These are phyloP conservation scores for Mionectes olivaceus DNA, from an alignment of 2,797 vertebrate species.

Conservation along the genomic window DNA sequence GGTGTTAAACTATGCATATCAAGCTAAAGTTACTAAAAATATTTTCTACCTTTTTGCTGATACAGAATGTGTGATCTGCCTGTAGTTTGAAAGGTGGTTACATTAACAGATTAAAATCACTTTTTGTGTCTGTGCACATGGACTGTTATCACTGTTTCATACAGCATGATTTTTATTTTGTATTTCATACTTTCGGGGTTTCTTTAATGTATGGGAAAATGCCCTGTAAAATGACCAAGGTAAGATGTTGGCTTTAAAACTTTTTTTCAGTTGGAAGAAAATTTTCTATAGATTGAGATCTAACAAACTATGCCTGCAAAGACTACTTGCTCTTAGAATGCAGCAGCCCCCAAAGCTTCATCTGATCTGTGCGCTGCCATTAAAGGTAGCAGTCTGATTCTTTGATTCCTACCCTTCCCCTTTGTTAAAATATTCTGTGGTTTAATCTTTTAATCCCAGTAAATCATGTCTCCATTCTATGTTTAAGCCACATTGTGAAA, in stretches of 20 bases:
- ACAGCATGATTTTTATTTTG: not conserved
- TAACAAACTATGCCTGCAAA: not conserved
- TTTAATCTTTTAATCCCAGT: not conserved
- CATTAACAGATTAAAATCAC: constrained; percentile 52
- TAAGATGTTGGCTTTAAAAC: not conserved
- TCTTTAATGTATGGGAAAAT: not conserved
- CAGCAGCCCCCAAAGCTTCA: not conserved
- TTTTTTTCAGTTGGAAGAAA: not conserved
- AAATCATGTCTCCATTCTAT: not conserved
- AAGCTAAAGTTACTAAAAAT: constrained; percentile 41
- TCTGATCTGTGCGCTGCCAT: not conserved
- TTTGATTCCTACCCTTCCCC: not conserved
- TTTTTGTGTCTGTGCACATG: not conserved
- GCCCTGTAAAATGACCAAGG: not conserved
- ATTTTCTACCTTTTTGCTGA: constrained; percentile 62
- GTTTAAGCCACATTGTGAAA: not conserved
- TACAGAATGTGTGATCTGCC: not conserved
- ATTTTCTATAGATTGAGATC: not conserved
- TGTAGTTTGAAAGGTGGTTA: constrained; percentile 13
- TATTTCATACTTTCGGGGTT: not conserved
- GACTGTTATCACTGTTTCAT: not conserved
- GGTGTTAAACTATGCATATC: constrained; percentile 52
- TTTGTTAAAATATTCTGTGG: not conserved
- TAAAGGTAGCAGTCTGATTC: not conserved
- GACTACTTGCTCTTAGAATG: not conserved